Base-by-base conservation (phyloP, 2,888 invertebrate species). In the Andrena chrysosceles region DNA sequence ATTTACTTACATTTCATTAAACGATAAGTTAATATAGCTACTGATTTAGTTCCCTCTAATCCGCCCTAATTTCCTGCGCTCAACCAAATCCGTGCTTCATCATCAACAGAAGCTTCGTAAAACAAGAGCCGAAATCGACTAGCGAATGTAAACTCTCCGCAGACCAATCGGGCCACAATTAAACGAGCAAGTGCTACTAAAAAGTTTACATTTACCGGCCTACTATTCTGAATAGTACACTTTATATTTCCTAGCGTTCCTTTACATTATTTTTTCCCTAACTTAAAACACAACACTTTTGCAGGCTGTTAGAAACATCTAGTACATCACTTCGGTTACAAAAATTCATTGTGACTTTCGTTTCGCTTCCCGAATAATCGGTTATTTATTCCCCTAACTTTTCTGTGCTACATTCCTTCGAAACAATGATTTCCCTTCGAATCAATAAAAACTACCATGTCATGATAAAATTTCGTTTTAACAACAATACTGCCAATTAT, bases 1-100 rank as follows among this genome's bases (percentile, higher is more conserved):
- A 84, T 35, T 56, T 84, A 84, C 42, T 83, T 84, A 84, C 84
- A 84, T 59, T 78, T 42, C 73, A 8, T 84, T 71, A 69, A 78
- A 75, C 52, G 59, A 71, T 82, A 75, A 78, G 69, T 76, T 72
- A 77, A 83, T 64, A 52, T 8, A 70, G 8, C 70, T 74, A 68
- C 29, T 64, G 63, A 35, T 67, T 26, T 42, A 48, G 33, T 78
- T 70, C 33, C 23, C 42, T 63, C 60, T 60, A 75, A 42, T 77
- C 60, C 48, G 52, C 23, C 59, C 69, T 64, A 48, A 48, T 16
- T 66, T 4, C 35, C 26, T 23, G 33, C 2, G 23, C 33, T 33
- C 29, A 54, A 67, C 23, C 52, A 29, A 76, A 71, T 66, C 13
- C 29, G n/a, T 10, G 23, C 31, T 62, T 26, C 70, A 42, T 16